phyloP scores from a whole-genome alignment of 2,888 invertebrate genomes.

The Machimus atricapillus region DNA sequence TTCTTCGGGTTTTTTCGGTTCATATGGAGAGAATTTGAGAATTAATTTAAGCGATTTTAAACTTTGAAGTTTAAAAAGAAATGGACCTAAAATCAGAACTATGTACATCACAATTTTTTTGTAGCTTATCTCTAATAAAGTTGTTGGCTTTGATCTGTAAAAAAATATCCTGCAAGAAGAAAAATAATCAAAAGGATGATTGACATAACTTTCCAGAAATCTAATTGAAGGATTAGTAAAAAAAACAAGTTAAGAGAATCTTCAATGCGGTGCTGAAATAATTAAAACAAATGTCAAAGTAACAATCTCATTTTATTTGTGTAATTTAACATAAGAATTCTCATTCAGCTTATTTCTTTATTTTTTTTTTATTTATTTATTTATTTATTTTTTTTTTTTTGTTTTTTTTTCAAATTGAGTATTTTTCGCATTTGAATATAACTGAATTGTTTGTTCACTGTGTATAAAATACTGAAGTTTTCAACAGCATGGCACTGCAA shows the following conservation, averaged over 20 bases:
- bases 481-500: slow-evolving; percentile 36
- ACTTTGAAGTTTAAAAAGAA: background rate
- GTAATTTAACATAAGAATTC: slow-evolving; percentile 34
- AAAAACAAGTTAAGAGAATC: background rate
- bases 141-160: background rate
- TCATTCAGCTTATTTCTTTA: background rate
- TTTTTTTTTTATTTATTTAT: no score
- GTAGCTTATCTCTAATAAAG: background rate
- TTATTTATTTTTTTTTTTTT: no score
- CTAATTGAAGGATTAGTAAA: background rate
- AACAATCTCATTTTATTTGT: slow-evolving; percentile 37
- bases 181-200: background rate
- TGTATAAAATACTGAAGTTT: slow-evolving; percentile 33
- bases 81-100: background rate
- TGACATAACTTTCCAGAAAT: background rate
- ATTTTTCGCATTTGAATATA: slow-evolving; percentile 33
- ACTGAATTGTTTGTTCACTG: slow-evolving; percentile 8
- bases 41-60: no score
- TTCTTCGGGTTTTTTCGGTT: no score
- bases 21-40: no score
- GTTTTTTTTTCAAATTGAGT: slow-evolving; percentile 23
- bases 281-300: slow-evolving; percentile 24
- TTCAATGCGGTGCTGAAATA: background rate
- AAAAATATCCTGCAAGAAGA: background rate
- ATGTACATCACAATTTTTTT: background rate